phyloP scores from a whole-genome alignment of 2,113 vertebrate species.

The Lophius piscatorius region DNA sequence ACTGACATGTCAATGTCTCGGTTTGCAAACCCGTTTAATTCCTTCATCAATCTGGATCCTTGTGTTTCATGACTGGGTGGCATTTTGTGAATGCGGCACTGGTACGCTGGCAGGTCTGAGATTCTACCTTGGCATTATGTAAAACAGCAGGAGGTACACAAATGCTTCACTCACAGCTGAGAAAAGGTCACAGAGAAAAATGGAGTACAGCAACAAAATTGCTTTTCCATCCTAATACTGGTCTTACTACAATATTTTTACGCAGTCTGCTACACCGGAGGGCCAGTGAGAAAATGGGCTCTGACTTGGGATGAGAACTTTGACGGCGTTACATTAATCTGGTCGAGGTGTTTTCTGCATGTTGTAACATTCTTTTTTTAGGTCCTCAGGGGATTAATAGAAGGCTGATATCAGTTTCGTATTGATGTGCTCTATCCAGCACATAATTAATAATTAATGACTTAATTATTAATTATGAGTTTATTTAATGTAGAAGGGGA shows the following conservation, averaged over 20 bases:
- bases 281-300: conserved; percentile 38
- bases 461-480: too few species aligned
- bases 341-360: conserved; percentile 16
- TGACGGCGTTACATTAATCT: conserved; percentile 45
- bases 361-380: conserved; percentile 28
- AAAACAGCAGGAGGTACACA: conserved; percentile 66
- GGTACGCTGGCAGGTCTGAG: conserved; percentile 64
- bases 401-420: not conserved
- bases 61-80: conserved; percentile 70
- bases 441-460: too few species aligned
- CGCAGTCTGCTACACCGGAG: conserved; percentile 38
- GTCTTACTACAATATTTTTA: conserved; percentile 56
- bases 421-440: not conserved
- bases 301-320: conserved; percentile 41
- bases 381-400: not conserved
- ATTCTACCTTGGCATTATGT: conserved; percentile 73
- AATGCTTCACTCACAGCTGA: conserved; percentile 73
- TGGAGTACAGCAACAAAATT: conserved; percentile 74
- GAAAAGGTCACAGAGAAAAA: conserved; percentile 81
- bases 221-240: conserved; percentile 71
- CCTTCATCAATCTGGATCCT: conserved; percentile 70
- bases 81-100: conserved; percentile 68
- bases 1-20: conserved; percentile 65
- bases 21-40: conserved; percentile 61
- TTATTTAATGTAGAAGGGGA: too few species aligned